Evolutionary conservation across 1,140 invertebrate genomes (phyloP).

Genomic region (Frieseomelitta varia): DNA sequence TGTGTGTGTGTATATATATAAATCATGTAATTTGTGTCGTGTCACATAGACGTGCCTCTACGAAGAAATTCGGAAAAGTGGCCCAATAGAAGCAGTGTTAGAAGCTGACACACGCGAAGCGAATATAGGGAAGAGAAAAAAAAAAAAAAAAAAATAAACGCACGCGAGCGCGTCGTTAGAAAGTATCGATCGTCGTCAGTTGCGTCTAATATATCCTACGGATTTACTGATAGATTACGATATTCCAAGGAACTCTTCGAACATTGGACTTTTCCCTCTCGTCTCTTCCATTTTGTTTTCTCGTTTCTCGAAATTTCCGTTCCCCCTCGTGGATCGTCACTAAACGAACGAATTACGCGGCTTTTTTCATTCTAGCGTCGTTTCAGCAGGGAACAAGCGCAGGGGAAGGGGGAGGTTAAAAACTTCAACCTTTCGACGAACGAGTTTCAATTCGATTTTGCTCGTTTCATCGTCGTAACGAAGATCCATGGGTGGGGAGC

Average conservation of each 20-base stretch:
- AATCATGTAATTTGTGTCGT: neutral
- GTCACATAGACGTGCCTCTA: neutral
- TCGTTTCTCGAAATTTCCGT: neutral
- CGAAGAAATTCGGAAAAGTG: constrained; percentile 8
- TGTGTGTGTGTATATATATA: constrained; percentile 1
- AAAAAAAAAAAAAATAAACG: too few species aligned
- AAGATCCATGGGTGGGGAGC: neutral
- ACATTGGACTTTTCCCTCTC: neutral
- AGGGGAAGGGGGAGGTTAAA: too few species aligned
- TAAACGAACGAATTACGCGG: neutral
- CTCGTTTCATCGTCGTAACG: constrained; percentile 1
- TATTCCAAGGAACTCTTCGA: neutral
- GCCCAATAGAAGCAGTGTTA: constrained; percentile 59
- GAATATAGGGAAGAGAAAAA: constrained; percentile 28
- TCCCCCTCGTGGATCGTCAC: neutral
- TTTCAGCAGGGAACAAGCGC: constrained; percentile 16
- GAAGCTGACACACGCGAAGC: constrained; percentile 66
- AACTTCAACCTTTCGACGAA: constrained; percentile 32
- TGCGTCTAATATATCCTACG: neutral
- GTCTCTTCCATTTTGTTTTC: too few species aligned
- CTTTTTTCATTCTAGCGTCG: neutral
- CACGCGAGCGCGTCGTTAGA: constrained; percentile 23
- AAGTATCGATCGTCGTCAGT: neutral
- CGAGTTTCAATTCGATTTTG: constrained; percentile 29
- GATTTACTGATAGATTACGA: neutral